Percentiles rank a stretch among this genome's conserved stretches.
Evolutionary conservation across 2,113 vertebrate genomes (phyloP).

Genomic region (Chionomys nivalis): DNA sequence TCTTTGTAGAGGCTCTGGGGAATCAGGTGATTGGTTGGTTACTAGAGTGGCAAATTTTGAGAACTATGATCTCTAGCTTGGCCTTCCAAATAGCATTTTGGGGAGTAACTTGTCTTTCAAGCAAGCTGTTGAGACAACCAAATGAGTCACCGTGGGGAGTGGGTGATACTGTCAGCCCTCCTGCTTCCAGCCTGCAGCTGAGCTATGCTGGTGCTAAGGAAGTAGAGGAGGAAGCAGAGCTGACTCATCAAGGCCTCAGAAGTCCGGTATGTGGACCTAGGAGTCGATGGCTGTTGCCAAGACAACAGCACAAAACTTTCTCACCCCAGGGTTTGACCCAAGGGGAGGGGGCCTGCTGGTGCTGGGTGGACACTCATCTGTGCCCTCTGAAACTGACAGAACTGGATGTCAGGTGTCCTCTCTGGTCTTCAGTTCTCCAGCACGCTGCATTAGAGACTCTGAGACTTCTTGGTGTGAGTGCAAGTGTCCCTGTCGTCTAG

Average conservation of each 20-base stretch:
- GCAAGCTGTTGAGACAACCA: conserved; percentile 15
- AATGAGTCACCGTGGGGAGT: not conserved
- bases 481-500: not conserved
- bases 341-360: not conserved
- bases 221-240: conserved; percentile 59
- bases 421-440: not conserved
- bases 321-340: not conserved
- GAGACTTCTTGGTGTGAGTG: not conserved
- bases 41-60: not conserved
- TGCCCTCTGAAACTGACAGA: not conserved
- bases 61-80: conserved; percentile 22
- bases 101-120: conserved; percentile 24
- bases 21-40: not conserved
- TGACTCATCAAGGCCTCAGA: not conserved
- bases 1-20: not conserved
- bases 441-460: conserved; percentile 22
- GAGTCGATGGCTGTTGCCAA: not conserved
- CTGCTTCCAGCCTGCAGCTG: conserved; percentile 46
- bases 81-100: not conserved
- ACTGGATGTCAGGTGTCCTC: not conserved
- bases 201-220: conserved; percentile 15
- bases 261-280: not conserved
- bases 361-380: not conserved
- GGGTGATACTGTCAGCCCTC: not conserved
- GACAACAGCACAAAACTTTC: not conserved